Percentiles rank a stretch among this genome's conserved stretches.
These are phyloP conservation scores for Platycnemis pennipes DNA, from an alignment of 2,888 invertebrate genomes.

Conservation along the genomic window DNA sequence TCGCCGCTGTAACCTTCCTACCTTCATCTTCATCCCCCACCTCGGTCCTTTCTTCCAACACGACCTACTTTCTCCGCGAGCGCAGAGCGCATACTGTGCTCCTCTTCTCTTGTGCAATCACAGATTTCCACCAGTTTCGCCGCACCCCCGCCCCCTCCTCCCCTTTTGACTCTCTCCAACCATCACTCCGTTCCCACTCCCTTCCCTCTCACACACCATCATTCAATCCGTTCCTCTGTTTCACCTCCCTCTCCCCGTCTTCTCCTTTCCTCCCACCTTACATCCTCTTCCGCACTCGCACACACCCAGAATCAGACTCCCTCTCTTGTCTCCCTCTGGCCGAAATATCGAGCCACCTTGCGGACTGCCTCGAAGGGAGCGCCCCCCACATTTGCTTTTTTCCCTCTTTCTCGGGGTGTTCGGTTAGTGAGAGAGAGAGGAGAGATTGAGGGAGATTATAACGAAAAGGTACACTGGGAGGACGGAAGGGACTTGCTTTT, in stretches of 20 bases:
- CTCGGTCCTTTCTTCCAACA: neutral
- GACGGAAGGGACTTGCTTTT: neutral
- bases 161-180: neutral
- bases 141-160: neutral
- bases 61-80: slow-evolving; percentile 50
- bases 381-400: neutral
- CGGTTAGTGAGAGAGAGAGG: neutral
- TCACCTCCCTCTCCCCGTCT: neutral
- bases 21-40: neutral
- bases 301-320: neutral
- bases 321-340: slow-evolving; percentile 2
- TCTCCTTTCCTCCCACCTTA: neutral
- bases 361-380: slow-evolving; percentile 16
- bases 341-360: slow-evolving; percentile 55
- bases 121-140: slow-evolving; percentile 49
- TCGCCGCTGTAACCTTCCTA: slow-evolving; percentile 42
- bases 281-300: too few species aligned
- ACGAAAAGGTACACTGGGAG: neutral
- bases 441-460: neutral
- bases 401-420: neutral
- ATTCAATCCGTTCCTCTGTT: too few species aligned
- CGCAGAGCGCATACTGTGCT: neutral
- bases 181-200: neutral
- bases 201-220: too few species aligned
- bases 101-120: slow-evolving; percentile 44